phyloP scores from a whole-genome alignment of 2,888 invertebrate genomes.

The Melikaiella ostensackeni region DNA sequence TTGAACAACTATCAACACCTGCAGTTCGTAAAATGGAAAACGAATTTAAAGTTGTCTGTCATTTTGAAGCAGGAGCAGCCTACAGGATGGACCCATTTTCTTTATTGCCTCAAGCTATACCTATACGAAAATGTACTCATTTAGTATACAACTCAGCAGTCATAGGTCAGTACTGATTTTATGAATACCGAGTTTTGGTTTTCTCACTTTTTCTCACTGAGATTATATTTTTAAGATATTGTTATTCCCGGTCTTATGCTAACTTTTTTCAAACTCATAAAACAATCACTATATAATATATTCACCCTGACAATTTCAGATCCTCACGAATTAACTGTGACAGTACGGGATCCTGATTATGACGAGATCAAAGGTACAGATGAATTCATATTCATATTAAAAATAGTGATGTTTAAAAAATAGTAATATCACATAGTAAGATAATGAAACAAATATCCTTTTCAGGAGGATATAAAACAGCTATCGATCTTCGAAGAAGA shows the following conservation, averaged over 20 bases:
- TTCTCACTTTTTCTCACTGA: not conserved
- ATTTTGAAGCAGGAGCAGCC: constrained; percentile 83
- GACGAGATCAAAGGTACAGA: constrained; percentile 85
- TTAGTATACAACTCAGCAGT: constrained; percentile 86
- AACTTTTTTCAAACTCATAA: too few species aligned
- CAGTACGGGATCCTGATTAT: constrained; percentile 84
- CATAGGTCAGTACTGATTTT: constrained; percentile 72
- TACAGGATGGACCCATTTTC: constrained; percentile 84
- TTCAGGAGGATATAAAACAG: constrained; percentile 85
- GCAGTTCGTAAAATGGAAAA: constrained; percentile 64
- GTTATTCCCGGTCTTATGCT: too few species aligned
- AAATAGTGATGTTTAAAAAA: not conserved
- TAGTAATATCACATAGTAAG: not conserved
- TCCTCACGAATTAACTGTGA: constrained; percentile 81
- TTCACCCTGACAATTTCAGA: constrained; percentile 73
- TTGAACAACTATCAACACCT: constrained; percentile 70
- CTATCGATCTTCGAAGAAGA: constrained; percentile 83
- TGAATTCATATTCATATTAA: not conserved
- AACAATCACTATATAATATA: not conserved
- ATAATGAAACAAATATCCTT: constrained; percentile 21
- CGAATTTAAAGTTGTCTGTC: constrained; percentile 80
- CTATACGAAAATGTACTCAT: constrained; percentile 85
- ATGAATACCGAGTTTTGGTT: not conserved
- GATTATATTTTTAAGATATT: too few species aligned
- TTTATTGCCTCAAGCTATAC: constrained; percentile 82